Evolutionary conservation across 2,797 vertebrate species (phyloP), one percentile per base, ranked within the genome.

Genomic region (Pempheris klunzingeri): DNA sequence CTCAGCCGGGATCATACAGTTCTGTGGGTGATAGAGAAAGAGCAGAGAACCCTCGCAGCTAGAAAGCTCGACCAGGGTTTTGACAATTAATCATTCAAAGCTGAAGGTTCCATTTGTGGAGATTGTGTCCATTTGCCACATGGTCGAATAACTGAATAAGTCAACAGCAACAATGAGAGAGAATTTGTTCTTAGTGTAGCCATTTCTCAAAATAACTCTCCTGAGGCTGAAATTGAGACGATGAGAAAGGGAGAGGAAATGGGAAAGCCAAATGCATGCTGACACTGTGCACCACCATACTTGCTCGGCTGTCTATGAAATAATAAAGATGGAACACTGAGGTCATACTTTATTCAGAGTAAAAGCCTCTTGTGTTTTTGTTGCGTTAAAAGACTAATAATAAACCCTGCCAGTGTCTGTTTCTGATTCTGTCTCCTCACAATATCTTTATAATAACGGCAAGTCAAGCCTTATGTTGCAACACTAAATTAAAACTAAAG

Each of bases 101-200:
- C 80, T 71, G 74, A 83, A 86, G 77, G 72, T 90, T 92, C 93
- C 87, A 93, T 93, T 93, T 91, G 87, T 83, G 87, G 80, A 90
- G 88, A 83, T 84, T n/a, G 79, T 86, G 85, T 91, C 86, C 82
- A 87, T 92, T 92, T 93, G 87, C 92, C 88, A 90, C 91, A 90
- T 80, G 92, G 92, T 90, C 76, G 85, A 93, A 94, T 92, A 93
- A 86, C 87, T 93, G 88, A 94, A 94, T 88, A 92, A 93, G 93
- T 94, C 92, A 94, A 94, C 93, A 92, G 83, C 87, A 88, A 89
- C 88, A 90, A 87, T 67, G 80, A 72, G 78, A 77, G 78, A 70
- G 64, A 92, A 89, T 92, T 90, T 87, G 87, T 92, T 91, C 79
- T 88, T 69, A 61, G 89, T 79, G 74, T 68, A 64, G 81, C 87